Percentiles rank a stretch among this genome's conserved stretches.
Evolutionary conservation across 2,888 invertebrate genomes (phyloP).

Genomic region (Platynereis dumerilii): DNA sequence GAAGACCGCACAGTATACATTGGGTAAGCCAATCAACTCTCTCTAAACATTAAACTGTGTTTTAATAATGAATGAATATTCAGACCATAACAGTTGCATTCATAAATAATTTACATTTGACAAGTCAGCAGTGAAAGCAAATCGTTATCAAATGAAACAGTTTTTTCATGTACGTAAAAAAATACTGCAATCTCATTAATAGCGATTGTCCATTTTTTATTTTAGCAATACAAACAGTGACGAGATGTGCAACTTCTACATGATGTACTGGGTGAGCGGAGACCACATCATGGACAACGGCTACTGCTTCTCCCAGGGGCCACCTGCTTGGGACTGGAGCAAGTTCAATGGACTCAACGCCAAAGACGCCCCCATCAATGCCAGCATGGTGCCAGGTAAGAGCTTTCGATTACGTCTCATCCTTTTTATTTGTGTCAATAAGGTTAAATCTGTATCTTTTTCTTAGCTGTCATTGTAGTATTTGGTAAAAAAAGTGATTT

Average conservation of each 20-base stretch:
- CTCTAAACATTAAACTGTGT: no score
- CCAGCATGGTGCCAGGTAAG: constrained; percentile 36
- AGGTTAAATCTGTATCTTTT: no score
- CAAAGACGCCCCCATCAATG: constrained; percentile 29
- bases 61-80: no score
- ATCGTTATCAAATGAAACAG: neutral
- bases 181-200: no score
- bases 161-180: no score
- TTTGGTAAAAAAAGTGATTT: no score
- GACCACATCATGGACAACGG: constrained; percentile 41
- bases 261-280: constrained; percentile 59
- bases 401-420: no score
- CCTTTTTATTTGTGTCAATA: no score
- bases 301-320: constrained; percentile 70
- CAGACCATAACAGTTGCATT: no score
- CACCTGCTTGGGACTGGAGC: constrained; percentile 84
- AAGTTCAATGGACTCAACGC: constrained; percentile 18
- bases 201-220: neutral
- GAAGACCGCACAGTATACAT: constrained; percentile 72
- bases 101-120: no score
- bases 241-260: constrained; percentile 63
- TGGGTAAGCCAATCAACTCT: constrained; percentile 70
- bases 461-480: no score
- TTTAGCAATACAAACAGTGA: constrained; percentile 65
- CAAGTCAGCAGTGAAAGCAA: no score